A percentile compares a stretch with the other conserved stretches of the same genome.
Conservation (phyloP, 2,797 vertebrate genomes). For the Epinephelus coioides region DNA sequence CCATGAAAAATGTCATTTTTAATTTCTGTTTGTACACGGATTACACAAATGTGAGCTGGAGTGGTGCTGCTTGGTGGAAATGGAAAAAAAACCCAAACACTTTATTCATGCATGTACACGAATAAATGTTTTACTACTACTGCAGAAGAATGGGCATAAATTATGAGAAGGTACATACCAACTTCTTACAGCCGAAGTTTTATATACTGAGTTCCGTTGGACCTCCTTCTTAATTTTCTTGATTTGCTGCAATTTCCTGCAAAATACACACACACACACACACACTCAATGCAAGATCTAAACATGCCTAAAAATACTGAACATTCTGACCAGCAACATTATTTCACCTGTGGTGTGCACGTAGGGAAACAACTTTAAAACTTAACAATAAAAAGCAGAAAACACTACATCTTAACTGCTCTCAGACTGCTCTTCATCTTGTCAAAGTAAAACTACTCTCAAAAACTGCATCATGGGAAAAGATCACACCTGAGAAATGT, state of each 20-base stretch:
- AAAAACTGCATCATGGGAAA: no score
- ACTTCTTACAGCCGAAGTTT: constrained; percentile 62
- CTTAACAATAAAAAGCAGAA: no score
- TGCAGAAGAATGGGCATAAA: constrained; percentile 3
- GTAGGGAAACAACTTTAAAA: no score
- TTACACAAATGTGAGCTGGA: no score
- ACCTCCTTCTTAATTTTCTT: constrained; percentile 77
- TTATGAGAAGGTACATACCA: constrained; percentile 67
- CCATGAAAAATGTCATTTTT: no score
- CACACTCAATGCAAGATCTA: neutral
- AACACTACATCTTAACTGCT: no score
- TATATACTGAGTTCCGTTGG: constrained; percentile 60
- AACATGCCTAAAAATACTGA: neutral
- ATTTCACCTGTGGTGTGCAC: no score
- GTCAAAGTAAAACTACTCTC: no score
- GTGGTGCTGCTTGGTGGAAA: neutral
- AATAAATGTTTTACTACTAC: neutral
- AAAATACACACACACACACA: constrained; percentile 25
- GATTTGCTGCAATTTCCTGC: constrained; percentile 78
- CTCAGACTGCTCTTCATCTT: no score
- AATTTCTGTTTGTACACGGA: no score
- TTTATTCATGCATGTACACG: neutral
- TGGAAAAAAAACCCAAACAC: neutral
- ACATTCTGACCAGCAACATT: no score
- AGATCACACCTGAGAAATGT: no score